A percentile compares a stretch with the other conserved stretches of the same genome.
phyloP scores from a whole-genome alignment of 2,888 invertebrate species.

The Mylabris sibirica region DNA sequence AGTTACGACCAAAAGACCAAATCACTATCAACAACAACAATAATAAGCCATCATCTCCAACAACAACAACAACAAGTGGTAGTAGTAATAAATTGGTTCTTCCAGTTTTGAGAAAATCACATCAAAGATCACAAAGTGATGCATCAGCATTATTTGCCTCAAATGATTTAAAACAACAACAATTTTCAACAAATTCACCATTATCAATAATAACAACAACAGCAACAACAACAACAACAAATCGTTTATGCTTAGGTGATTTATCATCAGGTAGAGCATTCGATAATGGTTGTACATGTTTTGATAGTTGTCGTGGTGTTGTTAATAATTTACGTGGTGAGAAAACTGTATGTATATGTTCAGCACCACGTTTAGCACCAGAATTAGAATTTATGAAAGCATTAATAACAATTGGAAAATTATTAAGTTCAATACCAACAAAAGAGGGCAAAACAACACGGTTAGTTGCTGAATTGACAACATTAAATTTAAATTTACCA shows the following conservation, averaged over 20 bases:
- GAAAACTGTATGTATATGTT: slow-evolving; percentile 79
- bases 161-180: slow-evolving; percentile 40
- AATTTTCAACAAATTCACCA: slow-evolving; percentile 23
- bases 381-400: slow-evolving; percentile 88
- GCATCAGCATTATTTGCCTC: slow-evolving; percentile 74
- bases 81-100: slow-evolving; percentile 24
- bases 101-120: slow-evolving; percentile 72
- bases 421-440: slow-evolving; percentile 80
- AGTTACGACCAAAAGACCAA: slow-evolving; percentile 58
- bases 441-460: slow-evolving; percentile 93
- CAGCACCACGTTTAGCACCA: slow-evolving; percentile 82
- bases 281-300: slow-evolving; percentile 94
- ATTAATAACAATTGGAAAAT: slow-evolving; percentile 86
- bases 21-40: slow-evolving; percentile 16
- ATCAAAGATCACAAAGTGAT: slow-evolving; percentile 83
- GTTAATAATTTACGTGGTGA: slow-evolving; percentile 80
- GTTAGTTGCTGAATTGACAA: slow-evolving; percentile 89
- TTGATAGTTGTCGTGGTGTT: slow-evolving; percentile 82
- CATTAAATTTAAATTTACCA: slow-evolving; percentile 95
- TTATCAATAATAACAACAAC: slow-evolving; percentile 15
- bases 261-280: slow-evolving; percentile 94
- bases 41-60: slow-evolving; percentile 3
- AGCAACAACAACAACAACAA: slow-evolving; percentile 54
- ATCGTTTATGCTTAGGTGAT: slow-evolving; percentile 83
- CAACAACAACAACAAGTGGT: slow-evolving; percentile 16